phyloP scores from a whole-genome alignment of 2,797 vertebrate genomes.

The Podarcis siculus region DNA sequence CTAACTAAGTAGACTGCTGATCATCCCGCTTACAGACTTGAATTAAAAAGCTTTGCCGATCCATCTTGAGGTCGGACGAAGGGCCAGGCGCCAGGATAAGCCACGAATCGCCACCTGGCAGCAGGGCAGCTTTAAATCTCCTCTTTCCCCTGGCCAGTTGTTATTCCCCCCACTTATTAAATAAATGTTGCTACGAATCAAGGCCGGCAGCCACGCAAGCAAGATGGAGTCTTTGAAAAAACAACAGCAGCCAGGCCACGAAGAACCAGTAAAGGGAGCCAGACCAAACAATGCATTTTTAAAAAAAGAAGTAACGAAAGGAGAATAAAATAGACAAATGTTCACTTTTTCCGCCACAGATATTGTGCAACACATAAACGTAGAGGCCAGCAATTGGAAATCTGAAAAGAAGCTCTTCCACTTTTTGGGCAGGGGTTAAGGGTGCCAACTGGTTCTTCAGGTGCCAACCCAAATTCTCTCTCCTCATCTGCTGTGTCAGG shows the following conservation, averaged over 20 bases:
- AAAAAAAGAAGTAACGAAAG: too few relatives aligned
- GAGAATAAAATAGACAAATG: background rate
- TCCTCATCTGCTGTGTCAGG: too few relatives aligned
- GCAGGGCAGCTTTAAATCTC: slow-evolving; percentile 25
- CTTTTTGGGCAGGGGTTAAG: too few relatives aligned
- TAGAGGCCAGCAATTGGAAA: background rate
- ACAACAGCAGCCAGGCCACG: background rate
- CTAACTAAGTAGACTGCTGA: slow-evolving; percentile 54
- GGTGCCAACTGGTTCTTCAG: background rate
- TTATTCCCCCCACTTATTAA: slow-evolving; percentile 8
- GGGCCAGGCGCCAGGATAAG: slow-evolving; percentile 54
- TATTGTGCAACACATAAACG: background rate
- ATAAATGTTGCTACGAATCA: background rate
- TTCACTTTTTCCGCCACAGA: background rate
- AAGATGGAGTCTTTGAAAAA: slow-evolving; percentile 21
- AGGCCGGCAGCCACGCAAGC: slow-evolving; percentile 11
- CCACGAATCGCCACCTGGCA: slow-evolving; percentile 13
- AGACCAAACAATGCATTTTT: background rate
- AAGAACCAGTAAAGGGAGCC: slow-evolving; percentile 2
- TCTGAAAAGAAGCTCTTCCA: background rate
- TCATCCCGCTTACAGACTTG: slow-evolving; percentile 68
- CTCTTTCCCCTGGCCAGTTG: slow-evolving; percentile 18
- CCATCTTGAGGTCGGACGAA: slow-evolving; percentile 60
- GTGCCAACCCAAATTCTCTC: background rate
- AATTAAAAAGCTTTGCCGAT: slow-evolving; percentile 72